Base-by-base conservation (phyloP, 92 coral and sea anemone species). In the Porites divaricata region DNA sequence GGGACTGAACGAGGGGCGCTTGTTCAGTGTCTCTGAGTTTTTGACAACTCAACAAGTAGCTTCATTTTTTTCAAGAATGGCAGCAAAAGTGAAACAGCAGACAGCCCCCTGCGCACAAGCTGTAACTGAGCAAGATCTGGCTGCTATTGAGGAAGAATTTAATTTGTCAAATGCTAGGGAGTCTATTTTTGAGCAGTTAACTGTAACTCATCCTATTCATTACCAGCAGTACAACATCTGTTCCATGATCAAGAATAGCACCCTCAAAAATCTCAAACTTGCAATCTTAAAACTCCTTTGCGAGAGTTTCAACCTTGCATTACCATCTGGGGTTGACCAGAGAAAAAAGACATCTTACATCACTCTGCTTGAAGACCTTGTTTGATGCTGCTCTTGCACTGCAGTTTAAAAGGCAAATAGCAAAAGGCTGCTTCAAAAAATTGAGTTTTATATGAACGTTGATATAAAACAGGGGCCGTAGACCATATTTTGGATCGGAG, bases 11-110 rank as follows among this genome's bases (percentile, higher is more conserved):
- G n/a, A n/a, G n/a, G n/a, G n/a, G n/a, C n/a, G n/a, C n/a, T n/a
- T n/a, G n/a, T n/a, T n/a, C n/a, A n/a, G n/a, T n/a, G n/a, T n/a
- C n/a, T n/a, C n/a, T n/a, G n/a, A n/a, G n/a, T n/a, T n/a, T n/a
- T n/a, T n/a, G n/a, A n/a, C n/a, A n/a, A n/a, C n/a, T n/a, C n/a
- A n/a, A 67, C 89, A 89, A 72, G 84, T 78, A 24, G 78, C 83
- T 65, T 84, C 89, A 45, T 89, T 89, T 73, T 84, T 83, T 80
- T 83, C 88, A 25, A 63, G 88, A 77, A 70, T 82, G 78, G 92
- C 85, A 25, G 85, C 88, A 22, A 88, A 84, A 63, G 45, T 75
- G 68, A 89, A 62, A 66, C 78, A 85, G 61, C 89, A 77, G 77
- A 70, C 78, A 50, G 35, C 13, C 19, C 59, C 89, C 49, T 84